Evolutionary conservation across 1,140 invertebrate species (phyloP).

Genomic region (Tenebrio molitor): DNA sequence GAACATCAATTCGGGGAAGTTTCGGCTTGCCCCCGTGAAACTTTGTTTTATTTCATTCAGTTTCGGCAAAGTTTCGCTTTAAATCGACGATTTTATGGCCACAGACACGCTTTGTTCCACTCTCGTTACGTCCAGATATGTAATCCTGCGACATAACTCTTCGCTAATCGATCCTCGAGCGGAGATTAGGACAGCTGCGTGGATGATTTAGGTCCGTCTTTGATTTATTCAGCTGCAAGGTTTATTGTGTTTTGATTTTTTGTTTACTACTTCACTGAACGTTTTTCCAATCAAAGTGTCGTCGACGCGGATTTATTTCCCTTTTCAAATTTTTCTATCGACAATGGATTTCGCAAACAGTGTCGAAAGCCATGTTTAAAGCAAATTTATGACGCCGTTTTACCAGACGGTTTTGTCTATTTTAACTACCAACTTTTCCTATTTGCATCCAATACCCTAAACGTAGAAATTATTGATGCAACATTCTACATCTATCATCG

Average conservation of each 20-base stretch:
- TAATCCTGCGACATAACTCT: constrained; percentile 4
- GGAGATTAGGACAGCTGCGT: neutral
- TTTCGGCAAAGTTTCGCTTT: constrained; percentile 11
- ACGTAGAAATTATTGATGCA: too few species aligned
- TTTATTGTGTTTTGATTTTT: constrained; percentile 5
- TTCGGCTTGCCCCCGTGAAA: neutral
- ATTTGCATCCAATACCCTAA: too few species aligned
- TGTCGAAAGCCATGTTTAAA: too few species aligned
- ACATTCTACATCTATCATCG: too few species aligned
- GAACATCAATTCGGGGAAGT: constrained; percentile 11
- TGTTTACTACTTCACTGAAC: neutral
- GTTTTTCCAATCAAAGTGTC: neutral
- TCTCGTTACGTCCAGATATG: constrained; percentile 10
- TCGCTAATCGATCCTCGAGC: neutral
- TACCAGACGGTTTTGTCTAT: too few species aligned
- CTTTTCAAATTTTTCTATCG: neutral
- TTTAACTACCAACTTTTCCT: too few species aligned
- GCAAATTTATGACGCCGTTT: too few species aligned
- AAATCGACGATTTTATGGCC: constrained; percentile 29
- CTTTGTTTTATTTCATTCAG: neutral
- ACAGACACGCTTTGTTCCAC: constrained; percentile 10
- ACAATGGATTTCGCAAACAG: too few species aligned
- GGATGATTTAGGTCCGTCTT: neutral
- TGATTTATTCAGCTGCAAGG: neutral
- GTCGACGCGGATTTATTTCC: neutral